Evolutionary conservation across 1,140 invertebrate genomes (phyloP).

Genomic region (Caerostris darwini): DNA sequence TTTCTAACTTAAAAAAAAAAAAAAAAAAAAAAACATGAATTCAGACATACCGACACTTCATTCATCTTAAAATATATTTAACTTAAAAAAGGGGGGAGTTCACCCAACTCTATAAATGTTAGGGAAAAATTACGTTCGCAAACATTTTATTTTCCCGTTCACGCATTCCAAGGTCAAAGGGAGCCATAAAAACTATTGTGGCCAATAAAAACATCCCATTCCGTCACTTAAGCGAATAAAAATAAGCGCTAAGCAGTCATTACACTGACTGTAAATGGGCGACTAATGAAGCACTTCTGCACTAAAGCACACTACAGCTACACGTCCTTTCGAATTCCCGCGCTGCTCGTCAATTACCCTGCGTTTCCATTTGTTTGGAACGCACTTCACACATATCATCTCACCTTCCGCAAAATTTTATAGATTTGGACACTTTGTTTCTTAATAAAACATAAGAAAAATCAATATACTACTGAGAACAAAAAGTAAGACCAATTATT

Average conservation of each 20-base stretch:
- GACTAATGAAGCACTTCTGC: not conserved
- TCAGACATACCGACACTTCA: not conserved
- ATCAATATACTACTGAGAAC: no score
- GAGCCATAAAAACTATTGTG: not conserved
- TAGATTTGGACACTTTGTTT: no score
- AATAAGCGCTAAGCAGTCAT: not conserved
- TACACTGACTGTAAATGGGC: not conserved
- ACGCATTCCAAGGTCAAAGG: not conserved
- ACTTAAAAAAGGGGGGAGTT: not conserved
- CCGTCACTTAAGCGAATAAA: slow-evolving; percentile 11
- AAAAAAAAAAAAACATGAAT: no score
- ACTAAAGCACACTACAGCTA: not conserved
- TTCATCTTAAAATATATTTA: not conserved
- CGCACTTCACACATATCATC: no score
- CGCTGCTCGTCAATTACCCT: no score
- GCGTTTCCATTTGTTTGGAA: no score
- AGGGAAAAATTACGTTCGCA: not conserved
- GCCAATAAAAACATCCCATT: not conserved
- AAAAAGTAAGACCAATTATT: no score
- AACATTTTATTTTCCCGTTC: not conserved
- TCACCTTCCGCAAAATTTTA: no score
- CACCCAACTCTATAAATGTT: not conserved
- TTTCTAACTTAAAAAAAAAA: no score
- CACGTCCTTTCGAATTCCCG: not conserved
- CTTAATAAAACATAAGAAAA: no score